phyloP scores from a whole-genome alignment of 2,888 invertebrate genomes.

The Orthonychiurus folsomi region DNA sequence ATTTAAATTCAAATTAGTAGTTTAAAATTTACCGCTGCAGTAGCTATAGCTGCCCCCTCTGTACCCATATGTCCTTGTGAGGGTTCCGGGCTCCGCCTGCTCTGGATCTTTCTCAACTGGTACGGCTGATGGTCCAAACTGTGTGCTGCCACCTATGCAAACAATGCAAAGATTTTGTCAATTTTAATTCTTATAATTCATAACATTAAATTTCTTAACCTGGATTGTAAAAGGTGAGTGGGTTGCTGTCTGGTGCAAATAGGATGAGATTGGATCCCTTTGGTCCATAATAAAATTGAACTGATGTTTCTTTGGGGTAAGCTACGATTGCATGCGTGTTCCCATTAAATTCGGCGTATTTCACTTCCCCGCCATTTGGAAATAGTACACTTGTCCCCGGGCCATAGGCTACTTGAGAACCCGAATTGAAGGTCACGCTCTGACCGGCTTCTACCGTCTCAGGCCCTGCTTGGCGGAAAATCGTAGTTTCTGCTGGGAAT shows the following conservation, averaged over 20 bases:
- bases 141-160: constrained; percentile 12
- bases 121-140: constrained; percentile 16
- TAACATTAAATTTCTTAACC: background rate
- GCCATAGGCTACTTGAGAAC: background rate
- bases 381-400: background rate
- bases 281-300: constrained; percentile 11
- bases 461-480: constrained; percentile 12
- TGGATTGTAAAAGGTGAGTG: constrained; percentile 17
- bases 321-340: constrained; percentile 15
- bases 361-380: background rate
- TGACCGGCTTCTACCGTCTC: background rate
- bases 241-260: constrained; percentile 9
- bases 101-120: constrained; percentile 12
- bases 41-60: background rate
- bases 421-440: background rate
- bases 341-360: constrained; percentile 12
- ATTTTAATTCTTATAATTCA: background rate
- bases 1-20: too few species aligned
- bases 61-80: background rate
- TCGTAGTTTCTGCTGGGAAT: background rate
- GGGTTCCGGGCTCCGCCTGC: background rate
- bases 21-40: too few species aligned
- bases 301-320: constrained; percentile 12
- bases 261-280: constrained; percentile 12
- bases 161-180: background rate